Evolutionary conservation across 2,888 invertebrate genomes (phyloP).

Genomic region (Stenurella melanura): DNA sequence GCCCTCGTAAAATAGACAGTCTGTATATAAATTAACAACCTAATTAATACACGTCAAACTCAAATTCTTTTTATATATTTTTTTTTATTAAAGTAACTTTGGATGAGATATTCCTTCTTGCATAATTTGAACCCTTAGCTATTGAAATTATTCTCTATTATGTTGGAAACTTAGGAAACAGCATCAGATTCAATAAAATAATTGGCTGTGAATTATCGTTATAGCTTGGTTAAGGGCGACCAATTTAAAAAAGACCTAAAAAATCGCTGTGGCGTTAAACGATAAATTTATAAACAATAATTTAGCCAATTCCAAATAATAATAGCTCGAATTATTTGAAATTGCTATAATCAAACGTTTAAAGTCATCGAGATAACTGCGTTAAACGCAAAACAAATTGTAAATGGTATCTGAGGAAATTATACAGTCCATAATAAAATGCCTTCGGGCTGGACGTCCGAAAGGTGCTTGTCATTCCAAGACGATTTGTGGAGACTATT

Average conservation of each 20-base stretch:
- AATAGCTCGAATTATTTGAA: constrained; percentile 72
- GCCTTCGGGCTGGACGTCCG: constrained; percentile 51
- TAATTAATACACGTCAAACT: no score
- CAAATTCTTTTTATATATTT: no score
- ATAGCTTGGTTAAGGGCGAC: neutral
- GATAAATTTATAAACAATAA: constrained; percentile 72
- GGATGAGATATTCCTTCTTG: no score
- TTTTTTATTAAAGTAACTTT: no score
- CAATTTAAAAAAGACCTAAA: constrained; percentile 8
- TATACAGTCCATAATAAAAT: constrained; percentile 63
- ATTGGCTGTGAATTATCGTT: constrained; percentile 8
- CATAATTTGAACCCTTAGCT: no score
- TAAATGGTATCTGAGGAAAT: constrained; percentile 71
- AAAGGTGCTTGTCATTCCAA: constrained; percentile 71
- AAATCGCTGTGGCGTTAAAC: constrained; percentile 66
- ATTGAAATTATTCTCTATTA: no score
- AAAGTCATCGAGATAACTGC: constrained; percentile 70
- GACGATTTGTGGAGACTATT: constrained; percentile 74
- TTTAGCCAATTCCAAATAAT: constrained; percentile 70
- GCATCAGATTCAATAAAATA: neutral
- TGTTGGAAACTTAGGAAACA: neutral
- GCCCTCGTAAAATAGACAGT: no score
- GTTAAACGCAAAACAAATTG: constrained; percentile 73
- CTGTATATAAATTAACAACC: no score
- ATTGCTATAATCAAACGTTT: constrained; percentile 73